Base-by-base conservation (phyloP, 2,113 vertebrate genomes). In the Zosterops borbonicus region DNA sequence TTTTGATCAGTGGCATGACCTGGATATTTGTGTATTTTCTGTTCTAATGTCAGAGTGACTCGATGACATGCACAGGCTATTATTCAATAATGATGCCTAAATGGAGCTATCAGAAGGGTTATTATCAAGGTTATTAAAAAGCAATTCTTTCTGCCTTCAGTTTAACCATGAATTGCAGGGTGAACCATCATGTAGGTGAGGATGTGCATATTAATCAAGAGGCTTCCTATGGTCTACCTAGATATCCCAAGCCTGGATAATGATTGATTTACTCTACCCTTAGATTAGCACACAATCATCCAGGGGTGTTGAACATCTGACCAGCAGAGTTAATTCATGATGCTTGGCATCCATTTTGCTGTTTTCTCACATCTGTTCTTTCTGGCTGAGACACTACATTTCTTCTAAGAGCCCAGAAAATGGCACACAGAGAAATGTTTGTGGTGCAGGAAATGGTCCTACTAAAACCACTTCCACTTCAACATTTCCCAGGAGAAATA, bases 121-220 rank as follows among this genome's bases (percentile, higher is more conserved):
- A 87, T 97, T 94, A 97, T 63, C 95, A 96, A 96, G 76, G 94
- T 96, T 96, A 96, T 97, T 97, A 94, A 93, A 97, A 95, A 96
- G 92, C 83, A 92, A 95, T 97, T 92, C 88, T 91, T 96, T 56
- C 80, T 77, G 78, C 91, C 70, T 67, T 92, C 91, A 85, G 93
- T 97, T 93, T 85, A 90, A 91, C 80, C 78, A 89, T 16, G 89
- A 85, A 70, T 88, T 96, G 88, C 85, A 94, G 73, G 87, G 80
- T 76, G 73, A 93, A 46, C 86, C 86, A 25, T 93, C 86, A 83
- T 88, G 78, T 86, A 90, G 96, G 97, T 97, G 97, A 96, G 87
- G 78, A 49, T 59, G 63, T 37, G 82, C 18, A 41, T 92, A 97
- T 97, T 96, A 96, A 96, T 98, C 95, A 97, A 94, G 96, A 92